Percentiles rank a stretch among this genome's conserved stretches.
Evolutionary conservation across 2,797 vertebrate species (phyloP).

Genomic region (Sebastes dallii): DNA sequence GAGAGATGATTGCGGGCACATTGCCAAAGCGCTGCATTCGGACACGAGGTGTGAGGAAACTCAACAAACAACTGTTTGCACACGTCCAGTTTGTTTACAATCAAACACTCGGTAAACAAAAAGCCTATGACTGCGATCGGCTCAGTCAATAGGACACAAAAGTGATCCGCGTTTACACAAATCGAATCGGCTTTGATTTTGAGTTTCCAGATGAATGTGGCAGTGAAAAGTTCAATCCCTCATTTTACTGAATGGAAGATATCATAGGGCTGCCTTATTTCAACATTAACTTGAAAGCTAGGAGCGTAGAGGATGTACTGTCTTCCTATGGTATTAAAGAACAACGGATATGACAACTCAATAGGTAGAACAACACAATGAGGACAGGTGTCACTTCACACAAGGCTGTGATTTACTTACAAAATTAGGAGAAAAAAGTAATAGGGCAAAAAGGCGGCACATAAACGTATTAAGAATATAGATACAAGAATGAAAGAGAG

Average conservation of each 20-base stretch:
- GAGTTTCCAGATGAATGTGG: neutral
- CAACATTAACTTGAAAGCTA: neutral
- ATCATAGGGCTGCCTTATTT: neutral
- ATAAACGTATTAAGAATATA: neutral
- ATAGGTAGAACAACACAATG: constrained; percentile 4
- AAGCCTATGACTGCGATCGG: neutral
- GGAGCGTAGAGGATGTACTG: neutral
- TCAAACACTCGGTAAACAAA: neutral
- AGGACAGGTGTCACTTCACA: constrained; percentile 27
- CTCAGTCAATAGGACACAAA: neutral
- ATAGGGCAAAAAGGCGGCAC: neutral
- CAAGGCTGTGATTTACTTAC: neutral
- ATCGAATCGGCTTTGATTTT: neutral
- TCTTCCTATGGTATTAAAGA: constrained; percentile 12
- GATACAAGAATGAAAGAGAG: neutral
- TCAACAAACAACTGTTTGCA: constrained; percentile 8
- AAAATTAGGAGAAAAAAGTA: neutral
- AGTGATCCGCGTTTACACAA: neutral
- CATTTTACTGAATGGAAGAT: neutral
- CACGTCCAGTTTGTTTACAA: constrained; percentile 26
- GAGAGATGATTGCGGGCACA: constrained; percentile 61
- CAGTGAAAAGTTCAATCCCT: neutral
- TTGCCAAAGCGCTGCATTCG: neutral
- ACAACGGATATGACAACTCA: neutral
- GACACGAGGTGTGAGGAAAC: constrained; percentile 1